Evolutionary conservation across 2,113 vertebrate genomes (phyloP).

Genomic region (Catharus minimus): DNA sequence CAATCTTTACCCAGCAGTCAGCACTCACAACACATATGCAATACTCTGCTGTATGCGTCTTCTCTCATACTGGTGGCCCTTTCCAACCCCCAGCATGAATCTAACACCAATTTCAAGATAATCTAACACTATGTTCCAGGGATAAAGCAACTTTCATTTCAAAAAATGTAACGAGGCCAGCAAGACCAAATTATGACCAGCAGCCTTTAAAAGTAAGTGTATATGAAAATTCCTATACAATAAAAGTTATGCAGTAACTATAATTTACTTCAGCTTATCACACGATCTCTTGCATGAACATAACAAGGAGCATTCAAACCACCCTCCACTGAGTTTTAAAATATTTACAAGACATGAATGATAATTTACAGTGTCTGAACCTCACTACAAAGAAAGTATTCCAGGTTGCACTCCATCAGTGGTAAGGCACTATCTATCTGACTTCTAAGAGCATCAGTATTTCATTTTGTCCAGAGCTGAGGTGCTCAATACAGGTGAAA

Average conservation of each 20-base stretch:
- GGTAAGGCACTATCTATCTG: neutral
- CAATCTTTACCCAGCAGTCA: neutral
- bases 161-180: neutral
- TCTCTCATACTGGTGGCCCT: accelerated
- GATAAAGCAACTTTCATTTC: neutral
- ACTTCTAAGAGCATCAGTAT: neutral
- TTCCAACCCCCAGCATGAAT: neutral
- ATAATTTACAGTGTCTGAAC: neutral
- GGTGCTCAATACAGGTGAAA: neutral
- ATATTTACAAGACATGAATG: neutral
- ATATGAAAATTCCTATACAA: neutral
- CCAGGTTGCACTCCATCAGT: neutral
- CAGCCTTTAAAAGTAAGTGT: neutral
- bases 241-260: neutral
- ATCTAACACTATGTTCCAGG: neutral
- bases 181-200: neutral
- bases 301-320: neutral
- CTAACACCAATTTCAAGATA: neutral
- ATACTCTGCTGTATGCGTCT: neutral
- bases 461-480: neutral
- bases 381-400: neutral
- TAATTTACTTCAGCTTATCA: neutral
- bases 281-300: neutral
- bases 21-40: accelerated
- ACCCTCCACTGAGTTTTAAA: neutral